Conservation (phyloP, 2,888 invertebrate species). For the Acleris emargana region DNA sequence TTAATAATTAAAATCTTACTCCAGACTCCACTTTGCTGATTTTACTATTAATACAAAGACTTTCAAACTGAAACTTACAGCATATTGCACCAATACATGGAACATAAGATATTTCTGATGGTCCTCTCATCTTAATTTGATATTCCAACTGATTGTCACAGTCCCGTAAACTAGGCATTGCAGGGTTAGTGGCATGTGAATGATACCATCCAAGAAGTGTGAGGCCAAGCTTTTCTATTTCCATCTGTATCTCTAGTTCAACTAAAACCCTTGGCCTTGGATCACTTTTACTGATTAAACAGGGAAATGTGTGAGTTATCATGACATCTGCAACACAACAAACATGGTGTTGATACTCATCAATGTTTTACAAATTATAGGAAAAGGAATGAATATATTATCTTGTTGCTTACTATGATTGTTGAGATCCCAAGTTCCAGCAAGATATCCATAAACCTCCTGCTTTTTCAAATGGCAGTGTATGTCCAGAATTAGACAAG, state of each 20-base stretch:
- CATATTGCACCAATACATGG: slow-evolving; percentile 97
- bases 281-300: slow-evolving; percentile 91
- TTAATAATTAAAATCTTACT: too few relatives aligned
- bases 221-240: slow-evolving; percentile 92
- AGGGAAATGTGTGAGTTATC: slow-evolving; percentile 95
- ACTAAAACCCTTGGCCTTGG: slow-evolving; percentile 89
- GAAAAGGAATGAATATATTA: too few relatives aligned
- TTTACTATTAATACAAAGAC: background rate
- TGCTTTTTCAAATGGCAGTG: slow-evolving; percentile 97
- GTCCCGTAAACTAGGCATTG: slow-evolving; percentile 94
- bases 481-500: slow-evolving; percentile 94
- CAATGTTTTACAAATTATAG: too few relatives aligned
- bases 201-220: slow-evolving; percentile 97
- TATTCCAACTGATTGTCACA: slow-evolving; percentile 97
- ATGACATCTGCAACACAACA: slow-evolving; percentile 87
- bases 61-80: slow-evolving; percentile 89
- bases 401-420: slow-evolving; percentile 90
- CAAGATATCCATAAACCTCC: slow-evolving; percentile 98
- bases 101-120: slow-evolving; percentile 94
- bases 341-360: background rate
- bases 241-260: slow-evolving; percentile 91
- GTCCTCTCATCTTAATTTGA: slow-evolving; percentile 96
- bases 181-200: slow-evolving; percentile 94
- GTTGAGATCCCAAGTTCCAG: slow-evolving; percentile 97
- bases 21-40: too few relatives aligned